Evolutionary conservation across 2,113 vertebrate genomes (phyloP).

Genomic region (Pogonocichla stellata): DNA sequence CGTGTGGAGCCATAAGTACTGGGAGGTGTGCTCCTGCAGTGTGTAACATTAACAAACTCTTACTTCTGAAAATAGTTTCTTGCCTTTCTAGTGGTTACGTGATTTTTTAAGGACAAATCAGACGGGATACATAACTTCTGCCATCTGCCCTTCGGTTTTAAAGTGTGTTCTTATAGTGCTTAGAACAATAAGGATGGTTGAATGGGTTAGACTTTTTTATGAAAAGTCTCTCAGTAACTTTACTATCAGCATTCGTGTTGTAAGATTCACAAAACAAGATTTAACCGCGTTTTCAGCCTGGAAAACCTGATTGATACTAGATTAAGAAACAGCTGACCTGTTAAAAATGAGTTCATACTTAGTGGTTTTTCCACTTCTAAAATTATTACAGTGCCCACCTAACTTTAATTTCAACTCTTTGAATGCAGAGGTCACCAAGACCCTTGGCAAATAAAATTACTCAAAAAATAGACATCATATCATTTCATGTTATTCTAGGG

Average conservation of each 20-base stretch:
- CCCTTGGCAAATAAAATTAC: background rate
- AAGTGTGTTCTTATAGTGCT: accelerated
- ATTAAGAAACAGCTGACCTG: background rate
- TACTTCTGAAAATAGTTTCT: background rate
- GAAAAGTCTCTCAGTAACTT: background rate
- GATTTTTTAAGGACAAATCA: background rate
- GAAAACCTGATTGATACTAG: background rate
- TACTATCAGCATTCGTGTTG: background rate
- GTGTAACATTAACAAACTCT: background rate
- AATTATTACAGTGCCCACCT: background rate
- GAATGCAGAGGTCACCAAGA: background rate
- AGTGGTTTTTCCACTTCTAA: background rate
- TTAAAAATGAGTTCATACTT: background rate
- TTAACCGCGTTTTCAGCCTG: background rate
- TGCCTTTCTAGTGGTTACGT: background rate
- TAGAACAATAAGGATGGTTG: background rate
- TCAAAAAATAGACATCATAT: background rate
- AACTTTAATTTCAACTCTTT: background rate
- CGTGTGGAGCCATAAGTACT: background rate
- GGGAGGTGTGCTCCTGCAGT: background rate
- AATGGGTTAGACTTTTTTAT: background rate
- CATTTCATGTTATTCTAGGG: background rate
- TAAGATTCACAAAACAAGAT: background rate
- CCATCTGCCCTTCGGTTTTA: background rate
- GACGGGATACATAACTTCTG: background rate